Base-by-base conservation (phyloP, 1,140 invertebrate species). In the Pristionchus pacificus region DNA sequence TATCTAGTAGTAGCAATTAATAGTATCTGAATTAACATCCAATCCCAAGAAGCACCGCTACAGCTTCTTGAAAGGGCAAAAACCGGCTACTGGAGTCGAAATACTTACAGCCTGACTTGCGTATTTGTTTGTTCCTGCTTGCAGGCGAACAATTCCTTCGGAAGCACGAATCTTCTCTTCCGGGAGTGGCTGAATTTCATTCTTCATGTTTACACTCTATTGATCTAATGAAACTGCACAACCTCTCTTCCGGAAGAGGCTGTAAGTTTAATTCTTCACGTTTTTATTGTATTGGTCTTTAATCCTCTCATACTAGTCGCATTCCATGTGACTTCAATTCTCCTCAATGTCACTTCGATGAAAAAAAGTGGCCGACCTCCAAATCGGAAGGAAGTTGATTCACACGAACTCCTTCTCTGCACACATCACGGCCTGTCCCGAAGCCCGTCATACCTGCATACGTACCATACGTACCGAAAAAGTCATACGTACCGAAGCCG, bases 161-260 rank as follows among this genome's bases (percentile, higher is more conserved):
- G 74, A 79, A 55, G 80, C 69, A 71, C 81, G 81, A 65, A 84
- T 84, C 77, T 83, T 83, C 72, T 83, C 81, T 70, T 83, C 81
- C 66, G 81, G 79, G n/a, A 83, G 66, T 2, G 77, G 80, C 82
- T 80, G 67, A 75, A 80, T 68, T 55, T 27, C 30, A 2, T 27
- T 14, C 24, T 2, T 15, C 75, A 33, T 19, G 19, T 58, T n/a
- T n/a, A n/a, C n/a, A n/a, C n/a, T n/a, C n/a, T n/a, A n/a, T n/a
- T n/a, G n/a, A n/a, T n/a, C n/a, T n/a, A n/a, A n/a, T n/a, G n/a
- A n/a, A n/a, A n/a, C n/a, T n/a, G n/a, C n/a, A n/a, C n/a, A n/a
- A n/a, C n/a, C n/a, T n/a, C n/a, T n/a, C n/a, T n/a, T n/a, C n/a
- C n/a, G n/a, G n/a, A n/a, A n/a, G n/a, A n/a, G n/a, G n/a, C n/a